Evolutionary conservation across 2,797 vertebrate species (phyloP).

Genomic region (Eupleurogrammus muticus): DNA sequence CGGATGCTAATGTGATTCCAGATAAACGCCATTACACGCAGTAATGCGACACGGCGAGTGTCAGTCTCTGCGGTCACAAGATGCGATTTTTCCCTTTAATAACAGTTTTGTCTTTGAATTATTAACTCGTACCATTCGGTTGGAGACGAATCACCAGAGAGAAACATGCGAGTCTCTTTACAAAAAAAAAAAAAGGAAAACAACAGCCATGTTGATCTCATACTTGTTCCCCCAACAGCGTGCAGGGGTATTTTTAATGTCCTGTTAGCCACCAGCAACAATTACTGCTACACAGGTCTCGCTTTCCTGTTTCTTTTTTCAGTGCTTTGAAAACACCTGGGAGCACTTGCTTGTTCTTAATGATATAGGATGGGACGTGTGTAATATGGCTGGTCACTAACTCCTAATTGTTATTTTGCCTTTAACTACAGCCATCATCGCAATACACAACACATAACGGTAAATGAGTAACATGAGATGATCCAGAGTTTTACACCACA

Average conservation of each 20-base stretch:
- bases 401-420: no score
- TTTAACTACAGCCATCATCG: no score
- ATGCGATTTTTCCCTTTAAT: neutral
- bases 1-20: constrained; percentile 30
- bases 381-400: neutral
- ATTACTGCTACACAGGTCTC: neutral
- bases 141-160: neutral
- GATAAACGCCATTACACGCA: neutral
- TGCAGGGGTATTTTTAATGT: neutral
- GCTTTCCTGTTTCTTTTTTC: no score
- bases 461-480: neutral
- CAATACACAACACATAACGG: neutral
- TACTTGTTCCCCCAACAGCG: neutral
- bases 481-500: neutral
- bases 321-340: neutral
- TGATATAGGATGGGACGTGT: neutral
- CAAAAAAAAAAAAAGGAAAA: no score
- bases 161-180: neutral
- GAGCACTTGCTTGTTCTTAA: neutral
- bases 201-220: neutral
- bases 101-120: constrained; percentile 13
- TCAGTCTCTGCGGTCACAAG: neutral
- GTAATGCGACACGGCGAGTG: neutral
- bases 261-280: neutral
- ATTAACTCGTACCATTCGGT: neutral